phyloP scores from a whole-genome alignment of 2,113 vertebrate genomes.

The Talpa occidentalis region DNA sequence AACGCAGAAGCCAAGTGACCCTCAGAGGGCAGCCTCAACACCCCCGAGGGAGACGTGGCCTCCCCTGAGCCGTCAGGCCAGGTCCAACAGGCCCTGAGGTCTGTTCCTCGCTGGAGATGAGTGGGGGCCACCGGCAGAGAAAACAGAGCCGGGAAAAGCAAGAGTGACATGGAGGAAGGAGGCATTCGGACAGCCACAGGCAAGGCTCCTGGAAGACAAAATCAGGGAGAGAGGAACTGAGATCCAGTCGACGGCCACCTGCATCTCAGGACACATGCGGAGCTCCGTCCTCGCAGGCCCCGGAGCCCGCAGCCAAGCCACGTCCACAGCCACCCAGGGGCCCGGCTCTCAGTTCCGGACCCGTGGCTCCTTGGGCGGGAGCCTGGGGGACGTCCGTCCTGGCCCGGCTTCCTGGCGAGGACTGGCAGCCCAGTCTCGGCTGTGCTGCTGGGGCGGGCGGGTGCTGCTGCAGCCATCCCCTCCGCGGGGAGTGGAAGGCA shows the following conservation, averaged over 20 bases:
- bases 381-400: not conserved
- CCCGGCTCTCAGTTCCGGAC: conserved; percentile 33
- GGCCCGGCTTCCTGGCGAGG: not conserved
- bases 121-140: conserved; percentile 47
- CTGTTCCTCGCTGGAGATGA: not conserved
- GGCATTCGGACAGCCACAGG: conserved; percentile 61
- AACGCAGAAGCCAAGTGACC: conserved; percentile 25
- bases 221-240: conserved; percentile 40
- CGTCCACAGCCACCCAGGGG: not conserved
- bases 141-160: conserved; percentile 61
- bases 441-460: conserved; percentile 50
- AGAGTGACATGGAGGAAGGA: conserved; percentile 56
- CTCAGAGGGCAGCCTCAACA: not conserved
- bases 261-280: not conserved
- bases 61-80: not conserved
- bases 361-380: not conserved
- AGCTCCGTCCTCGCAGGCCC: conserved; percentile 54
- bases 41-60: not conserved
- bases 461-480: conserved; percentile 50
- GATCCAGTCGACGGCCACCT: not conserved
- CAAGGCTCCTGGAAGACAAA: conserved; percentile 63
- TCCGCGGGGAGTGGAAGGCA: conserved; percentile 9
- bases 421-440: conserved; percentile 31
- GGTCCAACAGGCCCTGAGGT: conserved; percentile 36
- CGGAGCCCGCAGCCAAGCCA: not conserved